phyloP scores from a whole-genome alignment of 2,113 vertebrate species.

The Cephalopterus ornatus region DNA sequence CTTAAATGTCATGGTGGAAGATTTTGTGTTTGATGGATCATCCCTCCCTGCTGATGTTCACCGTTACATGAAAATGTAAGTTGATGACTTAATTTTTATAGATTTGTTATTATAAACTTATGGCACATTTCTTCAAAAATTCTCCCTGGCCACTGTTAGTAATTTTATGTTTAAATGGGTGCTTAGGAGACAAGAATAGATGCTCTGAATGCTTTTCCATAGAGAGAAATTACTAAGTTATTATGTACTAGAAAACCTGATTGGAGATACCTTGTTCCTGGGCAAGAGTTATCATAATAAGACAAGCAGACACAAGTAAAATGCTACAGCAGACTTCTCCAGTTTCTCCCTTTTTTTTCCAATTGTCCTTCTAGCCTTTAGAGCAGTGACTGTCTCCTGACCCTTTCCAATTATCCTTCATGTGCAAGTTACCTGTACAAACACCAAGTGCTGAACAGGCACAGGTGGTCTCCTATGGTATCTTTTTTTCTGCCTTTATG shows the following conservation, averaged over 20 bases:
- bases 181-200: neutral
- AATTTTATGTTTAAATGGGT: neutral
- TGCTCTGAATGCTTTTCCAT: neutral
- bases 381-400: neutral
- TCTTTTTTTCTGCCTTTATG: neutral
- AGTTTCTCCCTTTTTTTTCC: neutral
- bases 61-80: constrained; percentile 92
- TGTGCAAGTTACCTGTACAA: neutral
- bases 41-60: constrained; percentile 91
- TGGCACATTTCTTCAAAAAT: neutral
- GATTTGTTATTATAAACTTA: neutral
- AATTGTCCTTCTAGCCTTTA: neutral
- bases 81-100: neutral
- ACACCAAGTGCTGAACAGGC: neutral
- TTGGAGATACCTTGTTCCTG: neutral
- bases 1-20: constrained; percentile 89
- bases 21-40: constrained; percentile 91
- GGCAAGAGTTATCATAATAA: neutral
- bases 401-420: neutral
- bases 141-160: neutral
- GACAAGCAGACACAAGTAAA: neutral
- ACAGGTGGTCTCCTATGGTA: neutral
- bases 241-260: neutral
- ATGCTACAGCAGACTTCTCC: neutral
- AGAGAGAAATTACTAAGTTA: neutral